Evolutionary conservation across 1,140 invertebrate species (phyloP), one percentile per base, ranked within the genome.

Genomic region (Drosophila melanica): DNA sequence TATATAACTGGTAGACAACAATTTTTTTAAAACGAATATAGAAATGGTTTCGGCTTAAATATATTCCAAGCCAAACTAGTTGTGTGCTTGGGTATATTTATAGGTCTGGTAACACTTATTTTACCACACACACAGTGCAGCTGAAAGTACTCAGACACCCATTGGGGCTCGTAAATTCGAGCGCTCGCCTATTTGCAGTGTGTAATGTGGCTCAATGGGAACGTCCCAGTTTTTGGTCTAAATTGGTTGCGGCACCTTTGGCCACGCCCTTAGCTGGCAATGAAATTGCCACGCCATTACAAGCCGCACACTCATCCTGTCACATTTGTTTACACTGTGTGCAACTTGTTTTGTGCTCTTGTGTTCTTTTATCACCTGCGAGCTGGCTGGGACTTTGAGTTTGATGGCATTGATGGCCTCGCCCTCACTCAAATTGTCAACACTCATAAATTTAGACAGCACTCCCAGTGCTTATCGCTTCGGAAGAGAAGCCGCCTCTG

Each of bases 401-500:
- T 79, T 84, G 76, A 82, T 76, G 73, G 80, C 51, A 60, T 54
- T 14, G 44, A 47, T 35, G 33, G 67, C 54, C 57, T 45, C 58
- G 63, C 63, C 50, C 37, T 39, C 65, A 75, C 37, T 70, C 59
- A 64, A 37, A 77, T 64, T 79, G 80, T 75, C 71, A 62, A 75
- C 42, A 59, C 62, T 62, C 75, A 76, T 87, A 86, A 87, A 86
- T 76, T 72, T 64, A 30, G 18, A 10, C 68, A 44, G n/a, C 70
- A 59, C 72, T 37, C 44, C 35, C 58, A 3, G 20, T n/a, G 58
- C 73, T 84, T 85, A 85, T 85, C 78, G 67, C n/a, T 39, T 12
- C n/a, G 2, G 1, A 4, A 27, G 27, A 27, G 27, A 16, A 18
- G 8, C 58, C 12, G 42, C 44, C 37, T 37, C 35, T 60, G 7